A percentile compares a stretch with the other conserved stretches of the same genome.
These are phyloP conservation scores for Gymnocheta viridis DNA, from an alignment of 2,888 invertebrate genomes.

Conservation along the genomic window DNA sequence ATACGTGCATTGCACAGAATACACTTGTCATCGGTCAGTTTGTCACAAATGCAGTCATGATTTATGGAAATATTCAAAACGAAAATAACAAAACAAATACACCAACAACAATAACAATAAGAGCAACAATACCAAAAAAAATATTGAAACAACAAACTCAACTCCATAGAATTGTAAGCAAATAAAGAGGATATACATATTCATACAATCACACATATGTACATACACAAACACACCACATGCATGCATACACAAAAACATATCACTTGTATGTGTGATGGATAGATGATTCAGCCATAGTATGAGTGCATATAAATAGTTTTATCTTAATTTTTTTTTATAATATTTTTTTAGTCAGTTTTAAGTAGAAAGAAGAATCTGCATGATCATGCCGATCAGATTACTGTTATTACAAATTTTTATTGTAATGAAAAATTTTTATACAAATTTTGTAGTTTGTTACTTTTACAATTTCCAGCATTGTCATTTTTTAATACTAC, in stretches of 20 bases:
- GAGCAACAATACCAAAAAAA: not conserved
- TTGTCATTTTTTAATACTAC: slow-evolving; percentile 40
- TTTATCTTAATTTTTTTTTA: too few species aligned
- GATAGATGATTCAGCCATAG: not conserved
- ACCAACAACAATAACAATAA: not conserved
- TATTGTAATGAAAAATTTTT: slow-evolving; percentile 54
- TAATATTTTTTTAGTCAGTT: slow-evolving; percentile 51
- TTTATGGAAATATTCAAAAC: not conserved
- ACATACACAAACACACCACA: not conserved
- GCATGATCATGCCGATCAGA: slow-evolving; percentile 64
- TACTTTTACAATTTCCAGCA: slow-evolving; percentile 8
- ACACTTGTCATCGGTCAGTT: slow-evolving; percentile 59
- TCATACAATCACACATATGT: slow-evolving; percentile 9
- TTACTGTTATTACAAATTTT: slow-evolving; percentile 67
- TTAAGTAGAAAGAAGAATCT: slow-evolving; percentile 64
- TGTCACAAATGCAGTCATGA: slow-evolving; percentile 63
- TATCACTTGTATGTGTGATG: not conserved
- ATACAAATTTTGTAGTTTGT: slow-evolving; percentile 17
- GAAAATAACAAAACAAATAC: slow-evolving; percentile 9
- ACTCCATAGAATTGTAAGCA: slow-evolving; percentile 41
- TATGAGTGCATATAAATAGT: slow-evolving; percentile 16
- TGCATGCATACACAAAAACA: not conserved
- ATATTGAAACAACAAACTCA: slow-evolving; percentile 18
- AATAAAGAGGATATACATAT: slow-evolving; percentile 11
- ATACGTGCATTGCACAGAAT: slow-evolving; percentile 56